Evolutionary conservation across 2,888 invertebrate genomes (phyloP).

Genomic region (Melolontha melolontha): DNA sequence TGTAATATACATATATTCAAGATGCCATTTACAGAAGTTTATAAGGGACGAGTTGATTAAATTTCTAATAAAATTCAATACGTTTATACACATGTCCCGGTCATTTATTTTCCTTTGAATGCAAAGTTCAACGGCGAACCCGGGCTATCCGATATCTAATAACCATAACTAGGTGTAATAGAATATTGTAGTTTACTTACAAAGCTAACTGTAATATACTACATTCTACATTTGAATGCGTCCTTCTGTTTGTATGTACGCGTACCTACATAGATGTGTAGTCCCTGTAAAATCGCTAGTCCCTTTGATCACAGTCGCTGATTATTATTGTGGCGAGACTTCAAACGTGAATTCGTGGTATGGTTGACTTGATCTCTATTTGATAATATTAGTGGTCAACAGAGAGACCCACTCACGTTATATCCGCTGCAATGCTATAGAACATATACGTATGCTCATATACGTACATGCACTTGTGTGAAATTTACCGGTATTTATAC

Average conservation of each 20-base stretch:
- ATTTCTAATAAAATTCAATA: constrained; percentile 12
- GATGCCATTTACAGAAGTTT: neutral
- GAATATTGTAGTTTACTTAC: constrained; percentile 8
- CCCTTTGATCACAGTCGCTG: constrained; percentile 42
- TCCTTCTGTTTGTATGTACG: neutral
- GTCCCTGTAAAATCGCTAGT: constrained; percentile 26
- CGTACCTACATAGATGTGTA: constrained; percentile 19
- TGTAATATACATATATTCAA: constrained; percentile 2
- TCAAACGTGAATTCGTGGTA: constrained; percentile 41
- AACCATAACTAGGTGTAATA: constrained; percentile 14
- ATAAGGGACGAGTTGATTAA: constrained; percentile 9
- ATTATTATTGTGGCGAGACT: constrained; percentile 40
- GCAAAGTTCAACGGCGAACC: neutral
- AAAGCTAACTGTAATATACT: constrained; percentile 4
- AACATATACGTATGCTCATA: neutral
- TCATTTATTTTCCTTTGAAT: constrained; percentile 1
- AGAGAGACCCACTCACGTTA: constrained; percentile 17
- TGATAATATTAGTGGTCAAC: constrained; percentile 43
- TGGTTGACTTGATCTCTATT: constrained; percentile 42
- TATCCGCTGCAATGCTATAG: constrained; percentile 13
- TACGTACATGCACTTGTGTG: constrained; percentile 8
- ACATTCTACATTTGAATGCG: constrained; percentile 10
- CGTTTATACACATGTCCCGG: neutral
- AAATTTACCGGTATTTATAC: constrained; percentile 18
- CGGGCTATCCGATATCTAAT: constrained; percentile 12